Evolutionary conservation across 2,888 invertebrate species (phyloP).

Genomic region (Auanema freiburgensis): DNA sequence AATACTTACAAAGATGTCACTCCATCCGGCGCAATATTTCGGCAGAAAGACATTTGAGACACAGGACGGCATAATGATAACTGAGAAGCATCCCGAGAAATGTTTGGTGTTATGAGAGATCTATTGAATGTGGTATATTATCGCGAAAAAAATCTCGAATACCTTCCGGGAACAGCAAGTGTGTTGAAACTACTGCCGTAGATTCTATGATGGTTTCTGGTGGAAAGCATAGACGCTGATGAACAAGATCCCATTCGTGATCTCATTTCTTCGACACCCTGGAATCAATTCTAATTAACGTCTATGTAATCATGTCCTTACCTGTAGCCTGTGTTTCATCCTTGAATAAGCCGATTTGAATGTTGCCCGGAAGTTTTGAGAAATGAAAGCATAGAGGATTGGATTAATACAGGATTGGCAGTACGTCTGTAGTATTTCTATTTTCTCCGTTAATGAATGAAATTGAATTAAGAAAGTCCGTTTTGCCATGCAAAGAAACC

Average conservation of each 20-base stretch:
- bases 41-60: slow-evolving; percentile 32
- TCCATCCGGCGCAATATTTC: slow-evolving; percentile 34
- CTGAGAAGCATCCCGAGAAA: slow-evolving; percentile 51
- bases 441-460: neutral
- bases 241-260: slow-evolving; percentile 48
- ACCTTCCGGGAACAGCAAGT: slow-evolving; percentile 46
- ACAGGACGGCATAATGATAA: slow-evolving; percentile 40
- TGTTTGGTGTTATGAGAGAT: slow-evolving; percentile 53
- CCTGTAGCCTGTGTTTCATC: slow-evolving; percentile 52
- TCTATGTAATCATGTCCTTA: neutral
- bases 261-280: slow-evolving; percentile 50
- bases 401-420: slow-evolving; percentile 78
- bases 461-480: neutral
- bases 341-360: slow-evolving; percentile 53
- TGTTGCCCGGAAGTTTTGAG: slow-evolving; percentile 64
- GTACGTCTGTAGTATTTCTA: slow-evolving; percentile 67
- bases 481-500: neutral
- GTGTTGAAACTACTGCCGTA: slow-evolving; percentile 48
- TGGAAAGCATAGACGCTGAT: slow-evolving; percentile 48
- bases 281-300: slow-evolving; percentile 8
- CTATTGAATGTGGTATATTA: slow-evolving; percentile 12
- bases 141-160: neutral
- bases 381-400: slow-evolving; percentile 78
- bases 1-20: slow-evolving; percentile 19
- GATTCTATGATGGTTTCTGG: slow-evolving; percentile 44